These are phyloP conservation scores for Coelopa frigida DNA, from an alignment of 1,140 invertebrate genomes.

Conservation along the genomic window DNA sequence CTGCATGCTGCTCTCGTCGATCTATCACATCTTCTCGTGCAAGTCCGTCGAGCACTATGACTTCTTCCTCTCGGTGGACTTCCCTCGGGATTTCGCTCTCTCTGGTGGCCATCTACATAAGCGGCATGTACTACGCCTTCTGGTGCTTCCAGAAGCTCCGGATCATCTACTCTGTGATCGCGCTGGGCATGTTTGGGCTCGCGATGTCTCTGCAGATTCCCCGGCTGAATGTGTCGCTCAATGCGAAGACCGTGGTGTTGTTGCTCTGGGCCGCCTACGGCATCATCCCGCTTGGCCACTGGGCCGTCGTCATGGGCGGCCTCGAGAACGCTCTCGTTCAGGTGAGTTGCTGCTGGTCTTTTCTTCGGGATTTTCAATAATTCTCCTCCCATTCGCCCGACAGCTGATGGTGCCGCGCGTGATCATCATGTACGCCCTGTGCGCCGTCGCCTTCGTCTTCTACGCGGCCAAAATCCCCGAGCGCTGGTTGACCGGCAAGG, in stretches of 20 bases:
- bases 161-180: constrained; percentile 75
- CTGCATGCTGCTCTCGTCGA: constrained; percentile 86
- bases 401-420: constrained; percentile 65
- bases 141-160: constrained; percentile 84
- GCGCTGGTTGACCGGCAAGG: constrained; percentile 63
- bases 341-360: constrained; percentile 44
- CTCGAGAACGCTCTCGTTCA: constrained; percentile 74
- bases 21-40: constrained; percentile 93
- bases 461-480: constrained; percentile 68
- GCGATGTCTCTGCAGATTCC: constrained; percentile 76
- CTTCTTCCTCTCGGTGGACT: constrained; percentile 81
- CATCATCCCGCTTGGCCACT: constrained; percentile 83
- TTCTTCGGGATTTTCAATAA: not conserved
- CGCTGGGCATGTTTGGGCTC: constrained; percentile 68
- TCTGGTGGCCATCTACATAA: constrained; percentile 87
- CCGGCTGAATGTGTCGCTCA: constrained; percentile 59
- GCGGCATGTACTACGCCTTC: constrained; percentile 94
- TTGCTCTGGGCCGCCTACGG: constrained; percentile 83
- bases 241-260: constrained; percentile 73
- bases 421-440: constrained; percentile 81
- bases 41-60: constrained; percentile 80
- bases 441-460: constrained; percentile 80
- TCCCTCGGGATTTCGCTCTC: constrained; percentile 90
- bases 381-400: too few species aligned
- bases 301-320: constrained; percentile 83